A percentile compares a stretch with the other conserved stretches of the same genome.
phyloP scores from a whole-genome alignment of 2,888 invertebrate species.

The Mythimna loreyi region DNA sequence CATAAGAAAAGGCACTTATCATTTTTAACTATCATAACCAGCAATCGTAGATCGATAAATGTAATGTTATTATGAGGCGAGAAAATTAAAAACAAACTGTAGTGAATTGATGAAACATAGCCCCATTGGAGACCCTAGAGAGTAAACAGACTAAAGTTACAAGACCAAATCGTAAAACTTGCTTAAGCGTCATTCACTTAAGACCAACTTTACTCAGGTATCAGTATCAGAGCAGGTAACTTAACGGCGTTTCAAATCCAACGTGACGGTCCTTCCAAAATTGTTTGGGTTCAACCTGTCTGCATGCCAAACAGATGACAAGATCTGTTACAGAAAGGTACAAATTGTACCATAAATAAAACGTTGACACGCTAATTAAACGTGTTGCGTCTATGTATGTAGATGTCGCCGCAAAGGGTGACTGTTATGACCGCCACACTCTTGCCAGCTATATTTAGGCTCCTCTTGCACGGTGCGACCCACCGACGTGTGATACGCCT shows the following conservation, averaged over 20 bases:
- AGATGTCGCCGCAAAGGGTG: slow-evolving; percentile 73
- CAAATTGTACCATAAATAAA: slow-evolving; percentile 45
- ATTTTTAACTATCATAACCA: slow-evolving; percentile 44
- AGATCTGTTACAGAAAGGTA: slow-evolving; percentile 32
- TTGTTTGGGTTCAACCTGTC: slow-evolving; percentile 39
- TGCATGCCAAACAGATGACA: slow-evolving; percentile 31
- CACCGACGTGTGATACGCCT: slow-evolving; percentile 81
- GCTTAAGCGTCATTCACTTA: background rate
- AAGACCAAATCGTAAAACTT: slow-evolving; percentile 17
- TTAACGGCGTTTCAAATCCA: slow-evolving; percentile 33
- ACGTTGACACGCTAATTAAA: slow-evolving; percentile 60
- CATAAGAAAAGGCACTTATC: slow-evolving; percentile 36
- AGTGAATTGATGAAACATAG: slow-evolving; percentile 7
- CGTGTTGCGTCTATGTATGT: slow-evolving; percentile 48
- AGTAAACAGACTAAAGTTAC: slow-evolving; percentile 29
- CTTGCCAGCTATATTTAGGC: slow-evolving; percentile 83
- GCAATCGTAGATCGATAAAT: slow-evolving; percentile 41
- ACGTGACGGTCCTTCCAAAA: slow-evolving; percentile 16
- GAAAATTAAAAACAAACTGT: slow-evolving; percentile 40
- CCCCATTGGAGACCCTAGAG: background rate
- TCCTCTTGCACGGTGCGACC: slow-evolving; percentile 72
- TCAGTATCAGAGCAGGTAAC: slow-evolving; percentile 52
- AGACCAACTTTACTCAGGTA: slow-evolving; percentile 27
- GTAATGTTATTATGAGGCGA: slow-evolving; percentile 30
- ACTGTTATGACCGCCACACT: slow-evolving; percentile 70